Evolutionary conservation across 2,888 invertebrate genomes (phyloP), one percentile per base, ranked within the genome.

Genomic region (Endomychus coccineus): DNA sequence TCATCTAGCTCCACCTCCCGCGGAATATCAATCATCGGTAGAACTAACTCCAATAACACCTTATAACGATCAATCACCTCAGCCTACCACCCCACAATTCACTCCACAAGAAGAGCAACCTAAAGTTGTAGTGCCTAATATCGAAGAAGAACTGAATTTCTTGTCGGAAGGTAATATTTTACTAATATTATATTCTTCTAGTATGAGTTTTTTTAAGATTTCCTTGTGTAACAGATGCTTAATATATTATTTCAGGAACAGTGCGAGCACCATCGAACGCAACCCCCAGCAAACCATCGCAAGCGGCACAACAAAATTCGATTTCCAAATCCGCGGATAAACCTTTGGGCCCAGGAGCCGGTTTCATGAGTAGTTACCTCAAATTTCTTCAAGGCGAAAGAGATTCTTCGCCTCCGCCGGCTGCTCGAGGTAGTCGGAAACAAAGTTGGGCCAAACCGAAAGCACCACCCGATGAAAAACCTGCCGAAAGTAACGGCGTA

Each of bases 111-210:
- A 51, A 36, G 50, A 35, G 22, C 39, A 80, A 67, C 82, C 83
- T 50, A 86, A 86, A 73, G 86, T 87, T 55, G 83, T 87, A 56
- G 86, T 87, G 58, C 87, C 87, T 54, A 85, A 87, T 70, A 86
- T 88, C 64, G 87, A 87, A 67, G 86, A 88, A 70, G 88, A 88
- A 69, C 72, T 88, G 59, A 82, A 82, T 65, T 86, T 85, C 69
- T 72, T 87, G 64, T 76, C 79, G 55, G 77, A 77, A 69, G 59
- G 58, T 54, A 40, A 40, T 36, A 16, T 32, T 22, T n/a, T n/a
- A n/a, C n/a, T n/a, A n/a, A n/a, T n/a, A n/a, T n/a, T n/a, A n/a
- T n/a, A n/a, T n/a, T n/a, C n/a, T n/a, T n/a, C n/a, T n/a, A n/a
- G n/a, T n/a, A n/a, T n/a, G n/a, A n/a, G n/a, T n/a, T n/a, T n/a